These are phyloP conservation scores for Plecotus auritus DNA, from an alignment of 2,113 vertebrate species.

Conservation along the genomic window DNA sequence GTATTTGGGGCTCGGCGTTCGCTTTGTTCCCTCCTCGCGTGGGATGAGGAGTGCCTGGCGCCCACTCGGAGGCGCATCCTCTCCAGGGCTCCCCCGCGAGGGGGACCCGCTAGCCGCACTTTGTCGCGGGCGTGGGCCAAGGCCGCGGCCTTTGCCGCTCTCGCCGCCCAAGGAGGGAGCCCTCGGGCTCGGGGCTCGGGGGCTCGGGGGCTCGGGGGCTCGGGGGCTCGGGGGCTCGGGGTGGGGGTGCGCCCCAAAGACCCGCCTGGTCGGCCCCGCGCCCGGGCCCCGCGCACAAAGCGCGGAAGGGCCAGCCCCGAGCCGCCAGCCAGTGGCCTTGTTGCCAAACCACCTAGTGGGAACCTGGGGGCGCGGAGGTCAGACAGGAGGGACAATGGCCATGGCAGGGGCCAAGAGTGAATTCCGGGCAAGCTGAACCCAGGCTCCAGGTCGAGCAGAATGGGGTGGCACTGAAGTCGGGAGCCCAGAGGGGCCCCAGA, in stretches of 20 bases:
- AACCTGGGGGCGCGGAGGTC: conserved; percentile 77
- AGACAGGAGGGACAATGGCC: conserved; percentile 77
- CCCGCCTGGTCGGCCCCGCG: conserved; percentile 85
- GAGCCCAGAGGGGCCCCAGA: neutral
- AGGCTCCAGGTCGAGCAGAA: conserved; percentile 85
- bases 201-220: too few species aligned
- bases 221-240: conserved; percentile 84
- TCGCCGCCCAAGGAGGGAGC: conserved; percentile 86
- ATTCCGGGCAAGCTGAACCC: conserved; percentile 82
- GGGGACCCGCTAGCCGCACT: conserved; percentile 61
- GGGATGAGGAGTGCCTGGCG: conserved; percentile 46
- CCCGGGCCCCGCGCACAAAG: conserved; percentile 80
- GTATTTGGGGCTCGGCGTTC: too few species aligned
- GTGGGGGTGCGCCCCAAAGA: conserved; percentile 74
- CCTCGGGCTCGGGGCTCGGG: conserved; percentile 86
- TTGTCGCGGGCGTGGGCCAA: conserved; percentile 87
- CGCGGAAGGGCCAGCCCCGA: conserved; percentile 77
- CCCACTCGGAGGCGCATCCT: conserved; percentile 62
- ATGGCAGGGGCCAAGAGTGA: conserved; percentile 73
- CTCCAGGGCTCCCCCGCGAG: conserved; percentile 68
- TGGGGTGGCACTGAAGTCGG: conserved; percentile 70
- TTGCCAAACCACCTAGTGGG: conserved; percentile 81
- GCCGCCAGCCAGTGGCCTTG: conserved; percentile 72
- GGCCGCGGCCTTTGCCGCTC: conserved; percentile 78
- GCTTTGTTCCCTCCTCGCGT: neutral